Evolutionary conservation across 30 jellyfish, hydroid and myxozoan species (phyloP).

Genomic region (Cassiopea andromeda): DNA sequence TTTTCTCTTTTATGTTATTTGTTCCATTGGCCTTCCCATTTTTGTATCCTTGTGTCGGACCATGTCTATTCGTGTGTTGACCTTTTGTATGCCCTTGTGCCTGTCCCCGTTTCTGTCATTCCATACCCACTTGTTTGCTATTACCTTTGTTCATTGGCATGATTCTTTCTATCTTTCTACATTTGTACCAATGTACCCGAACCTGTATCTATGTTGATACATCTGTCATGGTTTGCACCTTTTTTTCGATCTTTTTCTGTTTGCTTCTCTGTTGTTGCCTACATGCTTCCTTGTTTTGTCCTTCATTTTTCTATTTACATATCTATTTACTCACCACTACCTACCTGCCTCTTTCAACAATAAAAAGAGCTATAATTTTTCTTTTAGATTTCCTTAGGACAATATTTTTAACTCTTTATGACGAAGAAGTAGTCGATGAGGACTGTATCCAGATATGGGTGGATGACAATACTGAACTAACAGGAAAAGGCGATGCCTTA

Average conservation of each 20-base stretch:
- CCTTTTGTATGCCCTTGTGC: no score
- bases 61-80: no score
- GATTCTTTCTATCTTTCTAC: not conserved
- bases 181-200: not conserved
- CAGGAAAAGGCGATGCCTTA: conserved; percentile 81
- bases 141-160: not conserved
- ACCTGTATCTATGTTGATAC: not conserved
- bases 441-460: conserved; percentile 74
- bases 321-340: no score
- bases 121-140: not conserved
- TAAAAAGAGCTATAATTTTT: not conserved
- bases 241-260: not conserved
- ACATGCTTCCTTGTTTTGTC: not conserved
- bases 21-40: no score
- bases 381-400: conserved; percentile 60
- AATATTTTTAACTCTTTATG: conserved; percentile 72
- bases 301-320: no score
- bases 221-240: not conserved
- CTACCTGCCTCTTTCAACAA: no score
- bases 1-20: no score
- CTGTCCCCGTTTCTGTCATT: no score
- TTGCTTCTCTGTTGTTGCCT: not conserved
- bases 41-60: no score
- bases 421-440: conserved; percentile 62
- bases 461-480: conserved; percentile 67